These are phyloP conservation scores for Vespertilio murinus DNA, from an alignment of 2,797 vertebrate genomes.

Conservation along the genomic window DNA sequence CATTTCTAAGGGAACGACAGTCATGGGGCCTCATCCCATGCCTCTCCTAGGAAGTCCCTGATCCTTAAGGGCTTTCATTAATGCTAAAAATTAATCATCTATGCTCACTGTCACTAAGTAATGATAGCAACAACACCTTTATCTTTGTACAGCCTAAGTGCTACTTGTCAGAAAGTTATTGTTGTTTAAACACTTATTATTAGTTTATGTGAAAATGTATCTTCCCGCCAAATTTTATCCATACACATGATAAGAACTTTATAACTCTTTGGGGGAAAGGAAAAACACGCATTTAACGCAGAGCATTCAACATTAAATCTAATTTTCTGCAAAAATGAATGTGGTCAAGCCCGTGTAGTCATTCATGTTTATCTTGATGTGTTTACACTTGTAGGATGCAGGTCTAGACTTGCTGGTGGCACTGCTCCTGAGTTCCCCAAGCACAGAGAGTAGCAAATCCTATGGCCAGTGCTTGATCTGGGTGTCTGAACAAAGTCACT, in stretches of 20 bases:
- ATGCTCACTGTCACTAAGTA: neutral
- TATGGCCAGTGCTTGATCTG: neutral
- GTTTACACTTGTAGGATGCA: neutral
- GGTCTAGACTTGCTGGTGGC: neutral
- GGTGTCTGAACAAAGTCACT: neutral
- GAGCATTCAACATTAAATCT: neutral
- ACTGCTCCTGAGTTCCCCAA: neutral
- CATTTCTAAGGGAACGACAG: neutral
- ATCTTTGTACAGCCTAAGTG: neutral
- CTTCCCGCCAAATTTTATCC: neutral
- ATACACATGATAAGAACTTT: constrained; percentile 20
- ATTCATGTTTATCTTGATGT: neutral
- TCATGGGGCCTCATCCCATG: neutral
- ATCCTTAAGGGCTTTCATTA: neutral
- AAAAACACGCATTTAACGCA: neutral
- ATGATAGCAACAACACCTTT: neutral
- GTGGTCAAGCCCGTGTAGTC: neutral
- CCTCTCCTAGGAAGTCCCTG: neutral
- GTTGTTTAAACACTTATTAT: neutral
- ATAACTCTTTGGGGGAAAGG: neutral
- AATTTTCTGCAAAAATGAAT: neutral
- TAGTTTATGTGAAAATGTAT: neutral
- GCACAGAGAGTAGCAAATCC: neutral
- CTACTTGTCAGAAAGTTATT: constrained; percentile 23
- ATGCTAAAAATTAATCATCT: neutral